phyloP scores from a whole-genome alignment of 2,888 invertebrate species.

The Lepidonotus clava region DNA sequence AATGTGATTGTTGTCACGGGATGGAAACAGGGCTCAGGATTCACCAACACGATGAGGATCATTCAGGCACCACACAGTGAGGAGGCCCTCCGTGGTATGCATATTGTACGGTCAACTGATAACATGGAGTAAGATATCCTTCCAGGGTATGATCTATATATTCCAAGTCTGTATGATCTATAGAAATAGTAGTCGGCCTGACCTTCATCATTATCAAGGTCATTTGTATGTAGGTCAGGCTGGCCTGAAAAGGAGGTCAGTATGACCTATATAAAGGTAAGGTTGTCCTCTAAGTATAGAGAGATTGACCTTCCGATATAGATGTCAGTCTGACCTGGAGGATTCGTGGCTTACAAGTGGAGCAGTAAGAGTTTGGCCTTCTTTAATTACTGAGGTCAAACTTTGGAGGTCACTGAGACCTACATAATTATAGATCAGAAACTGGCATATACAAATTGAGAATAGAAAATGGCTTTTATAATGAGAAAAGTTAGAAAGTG shows the following conservation, averaged over 20 bases:
- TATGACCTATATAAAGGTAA: neutral
- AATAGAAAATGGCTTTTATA: too few relatives aligned
- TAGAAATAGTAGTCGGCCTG: neutral
- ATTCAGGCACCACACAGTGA: conserved; percentile 56
- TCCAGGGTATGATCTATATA: too few relatives aligned
- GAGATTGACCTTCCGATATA: neutral
- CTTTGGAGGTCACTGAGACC: too few relatives aligned
- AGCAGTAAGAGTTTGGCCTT: too few relatives aligned
- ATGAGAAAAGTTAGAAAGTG: too few relatives aligned
- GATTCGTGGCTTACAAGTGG: too few relatives aligned
- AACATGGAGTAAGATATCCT: neutral
- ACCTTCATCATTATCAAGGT: neutral
- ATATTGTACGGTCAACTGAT: neutral
- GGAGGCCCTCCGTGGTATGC: neutral
- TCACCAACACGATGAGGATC: conserved; percentile 67
- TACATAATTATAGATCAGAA: too few relatives aligned
- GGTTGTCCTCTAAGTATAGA: neutral
- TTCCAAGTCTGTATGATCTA: too few relatives aligned
- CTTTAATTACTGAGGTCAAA: too few relatives aligned
- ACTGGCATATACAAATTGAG: too few relatives aligned
- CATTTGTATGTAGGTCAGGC: neutral
- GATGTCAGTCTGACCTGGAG: too few relatives aligned
- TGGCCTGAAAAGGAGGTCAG: neutral
- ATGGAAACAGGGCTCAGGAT: conserved; percentile 66
- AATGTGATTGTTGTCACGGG: conserved; percentile 67